These are phyloP conservation scores for Clarias laeviceps DNA, from an alignment of 2,797 vertebrate genomes.

Conservation along the genomic window DNA sequence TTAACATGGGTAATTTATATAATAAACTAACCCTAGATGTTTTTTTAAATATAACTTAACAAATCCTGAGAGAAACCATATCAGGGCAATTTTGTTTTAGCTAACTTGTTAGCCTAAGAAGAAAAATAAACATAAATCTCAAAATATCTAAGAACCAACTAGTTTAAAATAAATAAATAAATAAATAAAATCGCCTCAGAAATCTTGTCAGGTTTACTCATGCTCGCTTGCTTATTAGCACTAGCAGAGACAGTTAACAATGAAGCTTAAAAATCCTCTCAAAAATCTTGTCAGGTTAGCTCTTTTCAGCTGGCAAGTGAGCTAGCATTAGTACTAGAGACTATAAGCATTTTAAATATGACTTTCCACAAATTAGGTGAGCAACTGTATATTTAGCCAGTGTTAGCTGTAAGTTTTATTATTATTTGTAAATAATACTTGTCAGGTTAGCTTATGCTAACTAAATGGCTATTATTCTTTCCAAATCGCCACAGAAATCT, in stretches of 20 bases:
- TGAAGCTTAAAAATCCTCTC: not conserved
- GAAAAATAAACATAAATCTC: not conserved
- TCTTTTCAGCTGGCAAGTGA: not conserved
- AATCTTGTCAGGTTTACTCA: not conserved
- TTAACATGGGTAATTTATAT: not conserved
- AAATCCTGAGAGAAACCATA: not conserved
- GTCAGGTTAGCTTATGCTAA: not conserved
- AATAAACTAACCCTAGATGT: not conserved
- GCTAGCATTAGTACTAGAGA: not conserved
- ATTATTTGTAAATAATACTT: not conserved
- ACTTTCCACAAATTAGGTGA: not conserved
- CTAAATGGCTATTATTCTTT: too few species aligned
- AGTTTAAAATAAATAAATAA: too few species aligned
- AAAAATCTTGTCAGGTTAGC: not conserved
- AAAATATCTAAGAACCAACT: not conserved
- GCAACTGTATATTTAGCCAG: not conserved
- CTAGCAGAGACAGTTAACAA: not conserved
- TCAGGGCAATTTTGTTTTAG: not conserved
- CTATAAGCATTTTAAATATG: not conserved
- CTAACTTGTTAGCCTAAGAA: not conserved
- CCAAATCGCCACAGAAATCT: too few species aligned
- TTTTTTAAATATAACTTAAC: not conserved
- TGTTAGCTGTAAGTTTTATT: not conserved
- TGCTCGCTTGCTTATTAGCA: not conserved
- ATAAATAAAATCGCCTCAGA: too few species aligned